Percentiles rank a stretch among this genome's conserved stretches.
These are phyloP conservation scores for Craterocephalus amniculus DNA, from an alignment of 2,797 vertebrate genomes.

Conservation along the genomic window DNA sequence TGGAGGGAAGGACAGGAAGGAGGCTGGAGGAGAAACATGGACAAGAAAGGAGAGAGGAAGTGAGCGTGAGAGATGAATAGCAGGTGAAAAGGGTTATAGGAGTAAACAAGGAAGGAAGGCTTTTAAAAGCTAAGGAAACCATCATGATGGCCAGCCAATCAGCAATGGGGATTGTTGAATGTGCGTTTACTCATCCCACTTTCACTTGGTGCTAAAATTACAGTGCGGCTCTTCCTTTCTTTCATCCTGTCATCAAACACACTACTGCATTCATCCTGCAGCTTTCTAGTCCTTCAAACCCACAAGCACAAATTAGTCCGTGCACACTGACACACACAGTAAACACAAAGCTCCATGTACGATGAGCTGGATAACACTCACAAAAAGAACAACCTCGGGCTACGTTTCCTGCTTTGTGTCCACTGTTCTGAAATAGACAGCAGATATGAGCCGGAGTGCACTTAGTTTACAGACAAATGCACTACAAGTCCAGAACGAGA, in stretches of 20 bases:
- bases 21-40: constrained; percentile 49
- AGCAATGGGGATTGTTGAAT: not conserved
- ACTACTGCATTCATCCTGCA: constrained; percentile 58
- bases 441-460: constrained; percentile 50
- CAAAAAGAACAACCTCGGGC: constrained; percentile 51
- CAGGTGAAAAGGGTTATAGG: constrained; percentile 42
- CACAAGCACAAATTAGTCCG: constrained; percentile 39
- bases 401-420: constrained; percentile 48
- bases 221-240: constrained; percentile 38
- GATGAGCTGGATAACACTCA: constrained; percentile 43
- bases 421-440: constrained; percentile 53
- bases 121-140: not conserved
- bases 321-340: not conserved
- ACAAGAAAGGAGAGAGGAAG: constrained; percentile 57
- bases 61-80: constrained; percentile 32
- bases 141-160: not conserved
- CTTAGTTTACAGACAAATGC: constrained; percentile 48
- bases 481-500: constrained; percentile 24
- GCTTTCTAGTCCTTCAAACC: constrained; percentile 55
- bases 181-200: constrained; percentile 30
- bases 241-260: constrained; percentile 76
- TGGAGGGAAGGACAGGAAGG: constrained; percentile 38
- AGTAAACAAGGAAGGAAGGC: constrained; percentile 19
- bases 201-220: constrained; percentile 37
- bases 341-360: constrained; percentile 58